Evolutionary conservation across 2,888 invertebrate genomes (phyloP).

Genomic region (Leptinotarsa juncta): DNA sequence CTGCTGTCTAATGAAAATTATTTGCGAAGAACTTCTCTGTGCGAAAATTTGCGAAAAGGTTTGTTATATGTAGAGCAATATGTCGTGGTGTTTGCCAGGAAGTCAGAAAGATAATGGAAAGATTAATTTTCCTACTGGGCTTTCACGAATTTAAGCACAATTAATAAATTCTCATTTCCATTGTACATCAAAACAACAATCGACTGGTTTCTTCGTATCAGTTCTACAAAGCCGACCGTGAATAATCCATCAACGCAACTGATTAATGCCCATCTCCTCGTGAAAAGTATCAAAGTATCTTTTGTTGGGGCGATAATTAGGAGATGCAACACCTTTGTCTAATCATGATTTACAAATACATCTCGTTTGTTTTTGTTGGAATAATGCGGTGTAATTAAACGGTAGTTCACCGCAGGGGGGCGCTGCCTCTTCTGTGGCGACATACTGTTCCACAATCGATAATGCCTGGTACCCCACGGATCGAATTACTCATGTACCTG

Average conservation of each 20-base stretch:
- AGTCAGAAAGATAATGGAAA: too few relatives aligned
- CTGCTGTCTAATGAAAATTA: too few relatives aligned
- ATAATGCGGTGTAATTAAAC: constrained; percentile 57
- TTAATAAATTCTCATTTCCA: too few relatives aligned
- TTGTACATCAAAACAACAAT: too few relatives aligned
- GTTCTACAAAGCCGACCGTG: neutral
- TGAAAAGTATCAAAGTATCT: constrained; percentile 32
- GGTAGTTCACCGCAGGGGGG: constrained; percentile 56
- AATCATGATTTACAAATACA: constrained; percentile 51
- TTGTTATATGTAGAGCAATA: too few relatives aligned
- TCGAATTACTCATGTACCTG: neutral
- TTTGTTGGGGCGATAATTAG: constrained; percentile 46
- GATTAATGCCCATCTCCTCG: constrained; percentile 36
- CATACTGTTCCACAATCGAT: constrained; percentile 50
- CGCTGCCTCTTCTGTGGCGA: constrained; percentile 44
- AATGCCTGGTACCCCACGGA: constrained; percentile 9
- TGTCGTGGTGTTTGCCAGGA: too few relatives aligned
- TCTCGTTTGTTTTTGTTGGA: constrained; percentile 49
- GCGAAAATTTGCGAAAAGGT: too few relatives aligned
- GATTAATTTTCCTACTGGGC: too few relatives aligned
- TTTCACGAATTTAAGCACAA: too few relatives aligned
- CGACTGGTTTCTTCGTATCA: neutral
- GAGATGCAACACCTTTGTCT: constrained; percentile 47
- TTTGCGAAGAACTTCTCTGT: too few relatives aligned
- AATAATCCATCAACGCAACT: constrained; percentile 33